Evolutionary conservation across 2,888 invertebrate genomes (phyloP).

Genomic region (Drosophila tripunctata): DNA sequence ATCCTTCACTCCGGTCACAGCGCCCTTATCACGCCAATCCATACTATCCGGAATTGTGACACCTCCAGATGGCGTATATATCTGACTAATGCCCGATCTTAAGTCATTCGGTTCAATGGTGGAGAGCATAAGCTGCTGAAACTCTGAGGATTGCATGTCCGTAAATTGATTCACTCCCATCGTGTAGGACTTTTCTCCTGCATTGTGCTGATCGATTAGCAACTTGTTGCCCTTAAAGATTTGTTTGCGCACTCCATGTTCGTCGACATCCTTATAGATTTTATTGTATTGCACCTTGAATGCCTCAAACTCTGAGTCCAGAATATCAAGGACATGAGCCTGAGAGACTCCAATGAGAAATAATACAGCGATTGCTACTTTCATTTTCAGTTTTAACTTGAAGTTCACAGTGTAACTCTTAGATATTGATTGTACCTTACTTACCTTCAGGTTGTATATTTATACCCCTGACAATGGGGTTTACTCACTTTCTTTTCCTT

Average conservation of each 20-base stretch:
- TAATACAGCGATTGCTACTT: background rate
- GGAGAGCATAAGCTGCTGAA: conserved; percentile 4
- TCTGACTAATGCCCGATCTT: background rate
- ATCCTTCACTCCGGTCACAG: conserved; percentile 26
- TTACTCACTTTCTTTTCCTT: background rate
- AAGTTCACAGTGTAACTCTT: background rate
- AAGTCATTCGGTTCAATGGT: background rate
- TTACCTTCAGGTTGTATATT: background rate
- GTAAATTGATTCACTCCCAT: conserved; percentile 22
- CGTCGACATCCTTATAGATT: conserved; percentile 1
- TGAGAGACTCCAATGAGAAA: conserved; percentile 5
- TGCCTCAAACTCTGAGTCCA: conserved; percentile 7
- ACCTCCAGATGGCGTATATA: background rate
- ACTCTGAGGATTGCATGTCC: conserved; percentile 4
- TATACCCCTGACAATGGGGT: background rate
- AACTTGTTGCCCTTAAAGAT: conserved; percentile 11
- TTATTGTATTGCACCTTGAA: conserved; percentile 3
- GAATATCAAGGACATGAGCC: background rate
- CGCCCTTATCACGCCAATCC: conserved; percentile 34
- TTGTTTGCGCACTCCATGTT: background rate
- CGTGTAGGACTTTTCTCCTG: conserved; percentile 6
- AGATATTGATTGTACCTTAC: background rate
- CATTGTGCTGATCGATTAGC: conserved; percentile 8
- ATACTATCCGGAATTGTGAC: conserved; percentile 6
- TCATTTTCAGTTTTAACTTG: conserved; percentile 5